Base-by-base conservation (phyloP, 1,140 invertebrate species). In the Hesperophylax magnus region DNA sequence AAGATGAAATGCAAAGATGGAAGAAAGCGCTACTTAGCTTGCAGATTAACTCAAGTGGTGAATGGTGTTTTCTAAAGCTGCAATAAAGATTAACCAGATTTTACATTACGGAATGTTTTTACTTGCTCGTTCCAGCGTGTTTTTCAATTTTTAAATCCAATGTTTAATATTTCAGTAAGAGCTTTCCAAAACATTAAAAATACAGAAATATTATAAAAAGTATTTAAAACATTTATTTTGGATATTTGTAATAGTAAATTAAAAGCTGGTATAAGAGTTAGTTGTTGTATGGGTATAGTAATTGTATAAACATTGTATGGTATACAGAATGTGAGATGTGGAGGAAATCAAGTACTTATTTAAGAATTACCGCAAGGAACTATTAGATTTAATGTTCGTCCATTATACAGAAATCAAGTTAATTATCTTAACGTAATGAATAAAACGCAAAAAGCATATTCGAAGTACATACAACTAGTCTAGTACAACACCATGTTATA, bases 21-120 rank as follows among this genome's bases (percentile, higher is more conserved):
- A 67, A 79, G 67, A 67, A 77, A 79, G 63, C 63, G 61, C 67
- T 83, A 75, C 72, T 76, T 65, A 77, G 75, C 78, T 82, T 80
- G 78, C 82, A 83, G 31, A 65, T 54, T 67, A 54, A 72, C 47
- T 53, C 47, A 54, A 72, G 18, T 67, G 61, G 67, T 71, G 69
- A 54, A 72, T 72, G 52, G 39, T 47, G 39, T 47, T 47, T 47
- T 47, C 39, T 47, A 47, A 47, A 47, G 39, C 39, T 47, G 11
- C 14, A 14, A 47, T 14, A 11, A 11, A 47, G 39, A 47, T 47
- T 47, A 47, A 47, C 39, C 39, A 14, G 11, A 47, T 47, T 47
- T 47, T 47, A 47, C 39, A 47, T 47, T 47, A 47, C 9, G 11
- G 39, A 47, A 47, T 47, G 39, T 47, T 47, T 47, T 47, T 14